These are phyloP conservation scores for Acanthosepion pharaonis DNA, from an alignment of 2,888 invertebrate species.

Conservation along the genomic window DNA sequence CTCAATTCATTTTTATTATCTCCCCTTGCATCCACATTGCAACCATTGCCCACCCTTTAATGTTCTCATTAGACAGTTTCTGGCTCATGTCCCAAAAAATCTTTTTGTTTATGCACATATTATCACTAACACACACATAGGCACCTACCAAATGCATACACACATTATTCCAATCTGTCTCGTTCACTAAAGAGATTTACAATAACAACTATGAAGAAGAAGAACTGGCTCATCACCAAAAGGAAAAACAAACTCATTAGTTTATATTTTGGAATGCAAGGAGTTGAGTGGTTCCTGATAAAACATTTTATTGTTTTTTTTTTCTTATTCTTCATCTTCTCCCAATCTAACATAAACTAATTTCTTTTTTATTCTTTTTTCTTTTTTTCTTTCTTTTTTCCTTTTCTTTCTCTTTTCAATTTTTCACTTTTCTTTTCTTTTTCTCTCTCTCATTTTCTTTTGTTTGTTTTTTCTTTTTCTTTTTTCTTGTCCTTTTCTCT, in stretches of 20 bases:
- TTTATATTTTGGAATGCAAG: background rate
- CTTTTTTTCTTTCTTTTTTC: conserved; percentile 40
- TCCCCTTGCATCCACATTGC: background rate
- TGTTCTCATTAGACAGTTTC: too few relatives aligned
- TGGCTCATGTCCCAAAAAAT: too few relatives aligned
- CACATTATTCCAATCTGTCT: background rate
- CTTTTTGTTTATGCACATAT: background rate
- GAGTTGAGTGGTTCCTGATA: background rate
- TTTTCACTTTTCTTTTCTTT: conserved; percentile 38
- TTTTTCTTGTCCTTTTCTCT: background rate
- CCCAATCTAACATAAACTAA: background rate
- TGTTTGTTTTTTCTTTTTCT: background rate
- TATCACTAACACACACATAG: background rate
- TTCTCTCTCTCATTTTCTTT: background rate
- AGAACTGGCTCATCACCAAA: background rate
- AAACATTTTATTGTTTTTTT: background rate
- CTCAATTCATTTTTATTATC: background rate
- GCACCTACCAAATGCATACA: background rate
- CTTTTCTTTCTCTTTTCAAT: background rate
- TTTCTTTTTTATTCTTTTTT: conserved; percentile 39
- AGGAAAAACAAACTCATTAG: background rate
- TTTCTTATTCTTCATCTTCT: background rate
- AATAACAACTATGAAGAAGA: background rate
- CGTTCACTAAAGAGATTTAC: background rate
- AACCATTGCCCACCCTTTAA: too few relatives aligned